Evolutionary conservation across 2,113 vertebrate species (phyloP).

Genomic region (Pachypanchax playfairii): DNA sequence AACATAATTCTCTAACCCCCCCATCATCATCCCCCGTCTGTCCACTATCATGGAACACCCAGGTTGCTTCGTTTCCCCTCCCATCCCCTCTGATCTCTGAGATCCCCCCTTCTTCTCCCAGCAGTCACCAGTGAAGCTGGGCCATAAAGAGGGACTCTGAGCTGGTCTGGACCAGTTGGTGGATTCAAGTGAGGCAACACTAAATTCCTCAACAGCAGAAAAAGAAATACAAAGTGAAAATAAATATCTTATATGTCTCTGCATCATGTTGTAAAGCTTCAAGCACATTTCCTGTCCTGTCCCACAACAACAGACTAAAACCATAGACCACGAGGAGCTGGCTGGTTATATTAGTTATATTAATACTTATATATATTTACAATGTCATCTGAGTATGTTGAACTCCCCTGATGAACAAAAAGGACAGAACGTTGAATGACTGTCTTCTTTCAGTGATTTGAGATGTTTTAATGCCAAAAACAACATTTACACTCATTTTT

Average conservation of each 20-base stretch:
- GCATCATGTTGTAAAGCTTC: not conserved
- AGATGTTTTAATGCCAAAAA: too few species aligned
- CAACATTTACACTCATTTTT: too few species aligned
- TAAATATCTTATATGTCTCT: not conserved
- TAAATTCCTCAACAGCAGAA: constrained; percentile 40
- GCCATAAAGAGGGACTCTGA: constrained; percentile 37
- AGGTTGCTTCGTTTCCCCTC: constrained; percentile 72
- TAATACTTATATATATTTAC: too few species aligned
- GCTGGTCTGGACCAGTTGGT: constrained; percentile 26
- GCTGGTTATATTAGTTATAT: not conserved
- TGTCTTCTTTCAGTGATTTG: too few species aligned
- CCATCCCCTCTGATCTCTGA: constrained; percentile 24
- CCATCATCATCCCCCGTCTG: constrained; percentile 43
- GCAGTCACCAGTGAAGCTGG: constrained; percentile 19
- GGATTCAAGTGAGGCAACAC: constrained; percentile 48
- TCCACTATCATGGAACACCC: constrained; percentile 88
- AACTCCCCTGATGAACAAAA: too few species aligned
- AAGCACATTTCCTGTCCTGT: not conserved
- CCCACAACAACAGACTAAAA: not conserved
- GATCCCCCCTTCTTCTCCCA: constrained; percentile 57
- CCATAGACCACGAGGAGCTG: not conserved
- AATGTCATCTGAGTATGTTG: too few species aligned
- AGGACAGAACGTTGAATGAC: too few species aligned
- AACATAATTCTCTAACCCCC: constrained; percentile 56
- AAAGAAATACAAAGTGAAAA: constrained; percentile 42